Base-by-base conservation (phyloP, 1,140 invertebrate species). In the Macrobrachium nipponense region DNA sequence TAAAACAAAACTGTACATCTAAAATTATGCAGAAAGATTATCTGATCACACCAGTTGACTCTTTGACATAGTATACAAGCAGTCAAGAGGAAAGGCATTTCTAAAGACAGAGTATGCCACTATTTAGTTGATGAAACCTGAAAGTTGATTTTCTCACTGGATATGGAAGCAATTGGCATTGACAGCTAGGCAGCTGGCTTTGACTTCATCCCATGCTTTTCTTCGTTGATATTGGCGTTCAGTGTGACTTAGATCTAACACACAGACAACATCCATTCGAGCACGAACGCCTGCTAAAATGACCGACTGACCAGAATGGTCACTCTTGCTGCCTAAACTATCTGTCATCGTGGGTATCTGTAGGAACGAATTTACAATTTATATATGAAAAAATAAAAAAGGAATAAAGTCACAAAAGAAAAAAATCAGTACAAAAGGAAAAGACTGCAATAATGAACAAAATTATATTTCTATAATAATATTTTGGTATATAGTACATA, bases 231-330 rank as follows among this genome's bases (percentile, higher is more conserved):
- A 90, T 79, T 96, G 91, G 91, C 95, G 93, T 88, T 95, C 94
- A 20, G 93, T 91, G 90, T 95, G 94, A 89, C 95, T 94, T 44
- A 96, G 92, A 92, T 98, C 97, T 88, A 98, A 93, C 76, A 98
- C 95, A 93, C 96, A 97, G 81, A 96, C 97, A 72, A 98, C 96
- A 91, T 98, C 97, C 95, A 98, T 98, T 64, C 61, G 84, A 72
- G 86, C 75, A 12, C 76, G 79, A 61, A 61, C 64, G 78, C 86
- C 79, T 68, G 80, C 86, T 75, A 86, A 87, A 59, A 86, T 66
- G 59, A 86, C 79, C 60, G 86, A 88, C 61, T 84, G 82, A 51
- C 83, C 83, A 4, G 86, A 89, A 60, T 86, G 68, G 81, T 87
- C 88, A 61, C 88, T 89, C 84, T 84, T 89, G 66, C 88, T 87